Base-by-base conservation (phyloP, 2,888 invertebrate species). In the Drosophila mayaguana region DNA sequence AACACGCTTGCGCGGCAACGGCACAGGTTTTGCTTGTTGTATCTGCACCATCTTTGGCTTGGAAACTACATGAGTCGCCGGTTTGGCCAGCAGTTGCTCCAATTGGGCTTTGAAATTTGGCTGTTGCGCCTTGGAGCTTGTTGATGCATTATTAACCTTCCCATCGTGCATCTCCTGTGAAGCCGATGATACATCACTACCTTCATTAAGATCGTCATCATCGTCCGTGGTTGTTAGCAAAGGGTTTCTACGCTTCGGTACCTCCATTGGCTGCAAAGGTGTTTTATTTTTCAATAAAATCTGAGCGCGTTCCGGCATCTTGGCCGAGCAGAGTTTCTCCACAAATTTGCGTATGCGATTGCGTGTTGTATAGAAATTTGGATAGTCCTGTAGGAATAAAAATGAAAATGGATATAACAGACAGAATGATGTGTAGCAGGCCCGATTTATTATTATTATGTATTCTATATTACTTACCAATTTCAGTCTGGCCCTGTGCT, bases 1-100 rank as follows among this genome's bases (percentile, higher is more conserved):
- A 6, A 93, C 93, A 7, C 89, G 89, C 61, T 92, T 93, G 7
- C 93, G 89, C 11, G 93, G 92, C 53, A 91, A 34, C 0, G 93
- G 92, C 3, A 92, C 76, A 0, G 92, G 92, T 34, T 74, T 80
- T 14, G 62, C 18, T 28, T 51, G 42, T 2, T 60, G 53, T 20
- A 62, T 42, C 42, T 72, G 66, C 5, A 46, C 63, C 8, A 40
- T n/a, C 8, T 59, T 67, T 11, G 73, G 38, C 12, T 61, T 75
- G 32, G 64, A 57, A 48, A 16, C 51, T 72, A 89, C 50, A 67
- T 83, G 46, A 72, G 82, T 61, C 75, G 81, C 32, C 74, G 92
- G 88, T 36, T 72, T 51, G 78, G 89, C 50, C 69, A 88, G 66
- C 25, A 92, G 81, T 34, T 80, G 75, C 42, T 92, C 91, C 34